phyloP scores from a whole-genome alignment of 2,797 vertebrate genomes.

The Xiphophorus birchmanni region DNA sequence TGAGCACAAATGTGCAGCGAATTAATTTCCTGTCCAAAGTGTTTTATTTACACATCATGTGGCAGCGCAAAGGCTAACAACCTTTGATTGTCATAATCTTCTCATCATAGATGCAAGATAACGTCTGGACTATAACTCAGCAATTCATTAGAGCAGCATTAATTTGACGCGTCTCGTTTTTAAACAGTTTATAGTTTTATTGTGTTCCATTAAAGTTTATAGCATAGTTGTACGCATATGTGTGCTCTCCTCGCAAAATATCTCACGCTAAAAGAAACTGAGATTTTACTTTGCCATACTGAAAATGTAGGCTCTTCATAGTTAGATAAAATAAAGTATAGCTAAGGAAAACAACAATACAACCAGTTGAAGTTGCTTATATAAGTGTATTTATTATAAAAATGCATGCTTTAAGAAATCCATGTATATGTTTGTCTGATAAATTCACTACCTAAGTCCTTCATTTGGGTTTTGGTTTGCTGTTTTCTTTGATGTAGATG shows the following conservation, averaged over 20 bases:
- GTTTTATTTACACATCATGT: conserved; percentile 63
- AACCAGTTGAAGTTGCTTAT: background rate
- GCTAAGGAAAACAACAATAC: background rate
- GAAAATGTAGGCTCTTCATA: background rate
- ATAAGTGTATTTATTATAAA: background rate
- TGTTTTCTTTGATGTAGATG: background rate
- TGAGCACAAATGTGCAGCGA: conserved; percentile 56
- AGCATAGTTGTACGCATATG: conserved; percentile 9
- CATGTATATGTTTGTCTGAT: background rate
- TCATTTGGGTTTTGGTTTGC: background rate
- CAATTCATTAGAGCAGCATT: conserved; percentile 21
- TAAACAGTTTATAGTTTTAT: background rate
- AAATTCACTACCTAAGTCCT: background rate
- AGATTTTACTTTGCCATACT: background rate
- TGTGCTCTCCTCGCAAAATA: background rate
- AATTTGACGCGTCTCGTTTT: background rate
- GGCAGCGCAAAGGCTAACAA: conserved; percentile 37
- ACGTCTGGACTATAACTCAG: conserved; percentile 22
- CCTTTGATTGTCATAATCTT: conserved; percentile 41
- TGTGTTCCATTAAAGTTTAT: conserved; percentile 18
- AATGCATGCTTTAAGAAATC: background rate
- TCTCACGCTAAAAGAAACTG: background rate
- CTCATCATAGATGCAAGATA: conserved; percentile 20
- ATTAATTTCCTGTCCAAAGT: conserved; percentile 58
- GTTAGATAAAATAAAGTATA: background rate